Percentiles rank a stretch among this genome's conserved stretches.
Evolutionary conservation across 2,888 invertebrate genomes (phyloP).

Genomic region (Enchytraeus crypticus): DNA sequence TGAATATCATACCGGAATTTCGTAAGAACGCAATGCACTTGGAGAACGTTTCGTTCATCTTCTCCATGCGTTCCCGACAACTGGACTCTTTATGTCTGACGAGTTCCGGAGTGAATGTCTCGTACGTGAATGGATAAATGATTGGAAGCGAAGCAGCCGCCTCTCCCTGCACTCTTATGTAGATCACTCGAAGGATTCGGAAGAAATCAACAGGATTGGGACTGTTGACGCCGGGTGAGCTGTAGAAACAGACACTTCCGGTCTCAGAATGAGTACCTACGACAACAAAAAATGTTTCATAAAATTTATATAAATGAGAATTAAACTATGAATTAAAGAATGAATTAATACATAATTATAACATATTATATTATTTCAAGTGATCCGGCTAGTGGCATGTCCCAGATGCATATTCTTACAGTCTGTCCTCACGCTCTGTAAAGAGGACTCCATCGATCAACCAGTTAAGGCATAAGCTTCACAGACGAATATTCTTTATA

Average conservation of each 20-base stretch:
- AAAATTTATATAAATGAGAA: no score
- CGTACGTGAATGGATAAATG: conserved; percentile 26
- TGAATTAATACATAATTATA: no score
- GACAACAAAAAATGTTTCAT: no score
- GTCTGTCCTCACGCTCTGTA: no score
- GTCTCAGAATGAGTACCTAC: conserved; percentile 14
- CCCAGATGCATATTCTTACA: no score
- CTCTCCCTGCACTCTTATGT: conserved; percentile 6
- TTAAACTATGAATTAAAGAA: no score
- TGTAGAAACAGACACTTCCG: conserved; percentile 22
- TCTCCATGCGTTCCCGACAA: conserved; percentile 22
- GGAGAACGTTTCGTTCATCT: conserved; percentile 24
- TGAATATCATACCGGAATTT: conserved; percentile 18
- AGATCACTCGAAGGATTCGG: conserved; percentile 20
- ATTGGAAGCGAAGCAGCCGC: not conserved
- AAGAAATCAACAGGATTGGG: conserved; percentile 19
- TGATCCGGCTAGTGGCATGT: no score
- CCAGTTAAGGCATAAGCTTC: no score
- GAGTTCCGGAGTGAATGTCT: conserved; percentile 27
- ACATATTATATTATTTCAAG: no score
- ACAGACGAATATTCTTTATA: no score
- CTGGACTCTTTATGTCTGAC: conserved; percentile 13
- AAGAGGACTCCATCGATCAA: no score
- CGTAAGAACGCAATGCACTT: conserved; percentile 19
- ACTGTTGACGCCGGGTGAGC: conserved; percentile 18